Conservation (phyloP, 2,888 invertebrate species). For the Cylindroiulus punctatus region DNA sequence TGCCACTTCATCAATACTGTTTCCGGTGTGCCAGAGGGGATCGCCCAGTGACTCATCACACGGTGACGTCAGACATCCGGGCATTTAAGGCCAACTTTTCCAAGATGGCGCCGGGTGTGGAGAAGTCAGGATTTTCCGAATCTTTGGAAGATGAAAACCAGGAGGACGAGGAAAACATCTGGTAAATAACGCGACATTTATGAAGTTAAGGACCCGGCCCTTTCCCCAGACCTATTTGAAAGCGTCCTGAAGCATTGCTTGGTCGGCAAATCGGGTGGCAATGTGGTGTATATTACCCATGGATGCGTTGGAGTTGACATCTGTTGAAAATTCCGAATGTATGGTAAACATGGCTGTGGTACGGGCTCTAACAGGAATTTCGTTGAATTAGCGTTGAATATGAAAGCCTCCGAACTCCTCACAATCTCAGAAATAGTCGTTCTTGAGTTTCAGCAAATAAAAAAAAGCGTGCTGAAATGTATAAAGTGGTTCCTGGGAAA, state of each 20-base stretch:
- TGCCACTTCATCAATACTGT: no score
- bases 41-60: not conserved
- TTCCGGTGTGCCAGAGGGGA: no score
- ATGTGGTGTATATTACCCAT: not conserved
- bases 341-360: not conserved
- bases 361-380: not conserved
- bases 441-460: not conserved
- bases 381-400: not conserved
- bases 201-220: not conserved
- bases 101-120: constrained; percentile 53
- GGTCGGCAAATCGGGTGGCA: no score
- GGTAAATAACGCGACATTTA: constrained; percentile 50
- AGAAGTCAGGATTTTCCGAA: constrained; percentile 37
- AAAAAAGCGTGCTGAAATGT: not conserved
- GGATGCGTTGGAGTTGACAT: not conserved
- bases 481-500: constrained; percentile 9
- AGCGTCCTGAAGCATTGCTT: no score
- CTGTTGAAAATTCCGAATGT: not conserved
- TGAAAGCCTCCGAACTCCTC: not conserved
- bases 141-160: constrained; percentile 53
- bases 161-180: constrained; percentile 57
- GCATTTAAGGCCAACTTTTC: constrained; percentile 45
- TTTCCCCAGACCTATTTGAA: no score
- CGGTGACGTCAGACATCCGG: constrained; percentile 48
- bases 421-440: no score